phyloP scores from a whole-genome alignment of 2,797 vertebrate species.

The Podargus strigoides region DNA sequence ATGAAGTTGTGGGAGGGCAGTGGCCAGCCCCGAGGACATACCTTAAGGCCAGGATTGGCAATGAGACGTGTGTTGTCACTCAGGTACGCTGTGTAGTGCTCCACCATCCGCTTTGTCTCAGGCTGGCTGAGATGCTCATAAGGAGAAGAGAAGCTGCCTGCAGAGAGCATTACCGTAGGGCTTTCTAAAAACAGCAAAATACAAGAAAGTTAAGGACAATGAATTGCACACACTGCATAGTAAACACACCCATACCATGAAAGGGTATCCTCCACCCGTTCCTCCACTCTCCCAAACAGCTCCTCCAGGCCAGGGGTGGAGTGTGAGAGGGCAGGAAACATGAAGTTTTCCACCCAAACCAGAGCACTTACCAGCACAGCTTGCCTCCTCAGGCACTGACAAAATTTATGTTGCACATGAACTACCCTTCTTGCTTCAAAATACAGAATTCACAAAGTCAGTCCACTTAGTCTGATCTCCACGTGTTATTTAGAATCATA shows the following conservation, averaged over 20 bases:
- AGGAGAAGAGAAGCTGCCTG: constrained; percentile 95
- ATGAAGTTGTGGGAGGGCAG: rapidly evolving
- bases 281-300: neutral
- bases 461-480: neutral
- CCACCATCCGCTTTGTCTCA: constrained; percentile 98
- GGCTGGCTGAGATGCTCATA: constrained; percentile 98
- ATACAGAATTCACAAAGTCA: neutral
- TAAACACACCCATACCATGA: rapidly evolving
- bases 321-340: rapidly evolving
- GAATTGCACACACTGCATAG: rapidly evolving
- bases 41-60: constrained; percentile 96
- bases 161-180: constrained; percentile 95
- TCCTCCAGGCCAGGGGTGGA: neutral
- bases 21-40: constrained; percentile 16
- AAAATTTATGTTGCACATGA: neutral
- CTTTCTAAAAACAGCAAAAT: constrained; percentile 79
- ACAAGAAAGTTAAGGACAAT: rapidly evolving
- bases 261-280: neutral
- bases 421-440: neutral
- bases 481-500: rapidly evolving
- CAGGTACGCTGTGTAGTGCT: constrained; percentile 98
- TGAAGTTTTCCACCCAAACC: neutral
- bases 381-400: neutral
- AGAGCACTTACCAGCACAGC: neutral
- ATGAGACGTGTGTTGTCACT: constrained; percentile 98